Conservation (phyloP, 2,888 invertebrate genomes). For the Halictus ligatus region DNA sequence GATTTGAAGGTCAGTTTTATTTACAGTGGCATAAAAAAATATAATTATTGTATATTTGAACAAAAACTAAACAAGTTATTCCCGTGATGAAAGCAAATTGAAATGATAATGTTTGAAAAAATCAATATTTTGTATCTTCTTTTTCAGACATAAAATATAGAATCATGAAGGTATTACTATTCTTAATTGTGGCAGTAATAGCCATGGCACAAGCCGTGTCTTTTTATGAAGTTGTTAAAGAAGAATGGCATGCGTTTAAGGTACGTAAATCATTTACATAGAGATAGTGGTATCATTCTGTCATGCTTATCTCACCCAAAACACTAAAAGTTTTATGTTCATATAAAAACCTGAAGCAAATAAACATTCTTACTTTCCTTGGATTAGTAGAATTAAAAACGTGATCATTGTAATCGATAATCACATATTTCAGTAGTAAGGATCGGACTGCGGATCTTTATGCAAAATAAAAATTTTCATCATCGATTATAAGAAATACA, state of each 20-base stretch:
- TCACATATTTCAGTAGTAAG: too few species aligned
- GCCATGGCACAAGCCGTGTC: constrained; percentile 88
- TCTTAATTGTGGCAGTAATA: constrained; percentile 84
- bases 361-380: not conserved
- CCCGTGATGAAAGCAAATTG: not conserved
- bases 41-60: not conserved
- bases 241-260: constrained; percentile 93
- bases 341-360: not conserved
- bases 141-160: constrained; percentile 50
- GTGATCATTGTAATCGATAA: not conserved
- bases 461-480: not conserved
- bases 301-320: not conserved
- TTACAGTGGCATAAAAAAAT: not conserved
- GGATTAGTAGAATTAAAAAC: not conserved
- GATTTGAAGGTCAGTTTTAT: not conserved
- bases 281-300: not conserved
- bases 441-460: not conserved
- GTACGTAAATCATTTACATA: constrained; percentile 82
- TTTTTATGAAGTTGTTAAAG: constrained; percentile 89
- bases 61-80: not conserved
- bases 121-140: constrained; percentile 11
- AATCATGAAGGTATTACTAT: constrained; percentile 82
- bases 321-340: not conserved
- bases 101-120: not conserved
- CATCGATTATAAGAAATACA: not conserved